phyloP scores from a whole-genome alignment of 2,797 vertebrate species.

The Neomorphus geoffroyi region DNA sequence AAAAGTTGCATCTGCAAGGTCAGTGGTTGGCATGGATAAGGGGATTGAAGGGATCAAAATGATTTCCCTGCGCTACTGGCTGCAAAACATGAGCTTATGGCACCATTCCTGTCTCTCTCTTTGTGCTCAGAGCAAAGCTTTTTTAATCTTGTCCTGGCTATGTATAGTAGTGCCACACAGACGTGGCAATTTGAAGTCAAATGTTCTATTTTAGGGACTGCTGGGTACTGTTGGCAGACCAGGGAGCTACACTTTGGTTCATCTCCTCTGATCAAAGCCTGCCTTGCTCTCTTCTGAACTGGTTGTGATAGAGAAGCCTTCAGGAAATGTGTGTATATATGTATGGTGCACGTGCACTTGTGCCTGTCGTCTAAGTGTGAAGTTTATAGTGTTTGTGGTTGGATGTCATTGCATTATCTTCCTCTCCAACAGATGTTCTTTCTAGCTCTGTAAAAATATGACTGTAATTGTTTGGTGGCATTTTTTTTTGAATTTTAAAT shows the following conservation, averaged over 20 bases:
- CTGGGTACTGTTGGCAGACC: background rate
- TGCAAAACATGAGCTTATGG: slow-evolving; percentile 61
- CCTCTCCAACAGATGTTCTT: background rate
- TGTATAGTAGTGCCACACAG: slow-evolving; percentile 32
- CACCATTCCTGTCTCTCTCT: slow-evolving; percentile 52
- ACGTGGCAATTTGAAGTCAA: slow-evolving; percentile 49
- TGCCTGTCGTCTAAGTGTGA: background rate
- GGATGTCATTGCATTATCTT: background rate
- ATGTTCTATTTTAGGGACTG: slow-evolving; percentile 22
- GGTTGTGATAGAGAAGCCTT: background rate
- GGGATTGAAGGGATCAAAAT: slow-evolving; percentile 64
- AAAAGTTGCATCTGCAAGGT: slow-evolving; percentile 59
- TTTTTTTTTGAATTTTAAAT: background rate
- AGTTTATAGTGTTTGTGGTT: background rate
- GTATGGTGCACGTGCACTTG: background rate
- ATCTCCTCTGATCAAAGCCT: background rate
- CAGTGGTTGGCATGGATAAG: slow-evolving; percentile 62
- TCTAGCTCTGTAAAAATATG: background rate
- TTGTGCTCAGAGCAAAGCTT: slow-evolving; percentile 58
- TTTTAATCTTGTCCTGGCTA: slow-evolving; percentile 50
- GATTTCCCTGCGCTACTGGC: slow-evolving; percentile 46
- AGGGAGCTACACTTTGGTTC: background rate
- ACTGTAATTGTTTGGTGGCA: background rate
- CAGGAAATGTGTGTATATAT: background rate
- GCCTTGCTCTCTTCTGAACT: background rate